A percentile compares a stretch with the other conserved stretches of the same genome.
These are phyloP conservation scores for Colostygia pectinataria DNA, from an alignment of 2,888 invertebrate genomes.

Conservation along the genomic window DNA sequence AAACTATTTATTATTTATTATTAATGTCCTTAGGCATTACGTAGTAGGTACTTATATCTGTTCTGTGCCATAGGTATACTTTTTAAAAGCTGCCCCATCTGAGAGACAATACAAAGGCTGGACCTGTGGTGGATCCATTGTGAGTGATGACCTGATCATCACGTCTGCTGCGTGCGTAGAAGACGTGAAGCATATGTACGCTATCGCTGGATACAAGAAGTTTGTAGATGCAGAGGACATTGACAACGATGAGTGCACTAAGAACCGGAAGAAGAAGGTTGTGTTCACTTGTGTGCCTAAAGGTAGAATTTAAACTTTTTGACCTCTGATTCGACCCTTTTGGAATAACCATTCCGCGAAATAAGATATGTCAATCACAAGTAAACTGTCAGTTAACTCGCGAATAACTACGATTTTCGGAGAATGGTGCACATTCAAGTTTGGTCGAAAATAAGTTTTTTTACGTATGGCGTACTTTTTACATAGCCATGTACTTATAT, in stretches of 20 bases:
- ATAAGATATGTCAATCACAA: no score
- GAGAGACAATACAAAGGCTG: conserved; percentile 39
- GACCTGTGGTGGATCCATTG: conserved; percentile 49
- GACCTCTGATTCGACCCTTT: no score
- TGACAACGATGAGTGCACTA: conserved; percentile 42
- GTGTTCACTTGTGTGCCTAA: conserved; percentile 47
- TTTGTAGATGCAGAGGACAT: conserved; percentile 41
- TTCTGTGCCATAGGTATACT: conserved; percentile 12
- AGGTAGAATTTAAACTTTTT: conserved; percentile 33
- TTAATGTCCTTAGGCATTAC: no score
- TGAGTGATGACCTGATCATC: conserved; percentile 33
- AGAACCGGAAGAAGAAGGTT: conserved; percentile 47
- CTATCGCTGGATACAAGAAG: conserved; percentile 45
- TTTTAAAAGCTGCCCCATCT: conserved; percentile 26
- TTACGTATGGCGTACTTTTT: no score
- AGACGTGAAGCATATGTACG: conserved; percentile 45
- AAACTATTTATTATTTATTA: not conserved
- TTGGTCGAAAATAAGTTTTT: no score
- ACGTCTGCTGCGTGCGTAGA: conserved; percentile 50
- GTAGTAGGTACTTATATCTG: no score
- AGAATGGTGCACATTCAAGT: no score
- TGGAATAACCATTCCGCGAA: no score
- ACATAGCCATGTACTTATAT: no score
- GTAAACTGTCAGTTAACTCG: no score
- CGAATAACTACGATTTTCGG: no score